Evolutionary conservation across 2,113 vertebrate genomes (phyloP).

Genomic region (Perca fluviatilis): DNA sequence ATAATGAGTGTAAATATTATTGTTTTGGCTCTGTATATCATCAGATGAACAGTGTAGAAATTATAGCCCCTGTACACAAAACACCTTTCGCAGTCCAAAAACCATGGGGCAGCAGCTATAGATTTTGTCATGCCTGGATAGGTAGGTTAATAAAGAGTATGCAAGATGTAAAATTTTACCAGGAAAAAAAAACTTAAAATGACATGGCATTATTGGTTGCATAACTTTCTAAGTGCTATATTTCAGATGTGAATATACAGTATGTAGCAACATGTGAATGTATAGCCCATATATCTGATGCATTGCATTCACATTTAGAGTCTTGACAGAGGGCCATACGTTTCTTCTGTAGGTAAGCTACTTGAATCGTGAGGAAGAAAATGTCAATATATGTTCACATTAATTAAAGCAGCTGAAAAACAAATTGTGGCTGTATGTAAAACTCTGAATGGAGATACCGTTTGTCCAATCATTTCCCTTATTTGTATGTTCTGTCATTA

Average conservation of each 20-base stretch:
- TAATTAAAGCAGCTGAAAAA: neutral
- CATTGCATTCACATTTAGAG: neutral
- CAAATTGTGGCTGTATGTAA: neutral
- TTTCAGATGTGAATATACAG: neutral
- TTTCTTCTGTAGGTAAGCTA: neutral
- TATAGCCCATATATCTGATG: neutral
- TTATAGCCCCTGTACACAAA: neutral
- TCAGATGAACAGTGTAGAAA: neutral
- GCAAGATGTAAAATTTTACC: neutral
- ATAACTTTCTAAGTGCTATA: neutral
- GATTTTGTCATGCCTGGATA: neutral
- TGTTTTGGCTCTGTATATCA: neutral
- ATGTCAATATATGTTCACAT: neutral
- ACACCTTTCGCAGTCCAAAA: neutral
- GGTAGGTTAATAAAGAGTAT: neutral
- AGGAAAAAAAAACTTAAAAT: neutral
- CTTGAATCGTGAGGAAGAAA: neutral
- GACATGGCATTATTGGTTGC: neutral
- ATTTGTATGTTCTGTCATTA: neutral
- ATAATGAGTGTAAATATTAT: constrained; percentile 1
- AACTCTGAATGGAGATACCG: neutral
- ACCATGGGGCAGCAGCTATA: neutral
- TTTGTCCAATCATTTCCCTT: neutral
- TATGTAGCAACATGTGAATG: neutral
- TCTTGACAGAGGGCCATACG: neutral